Conservation (phyloP, 2,113 vertebrate genomes). For the Mungos mungo region DNA sequence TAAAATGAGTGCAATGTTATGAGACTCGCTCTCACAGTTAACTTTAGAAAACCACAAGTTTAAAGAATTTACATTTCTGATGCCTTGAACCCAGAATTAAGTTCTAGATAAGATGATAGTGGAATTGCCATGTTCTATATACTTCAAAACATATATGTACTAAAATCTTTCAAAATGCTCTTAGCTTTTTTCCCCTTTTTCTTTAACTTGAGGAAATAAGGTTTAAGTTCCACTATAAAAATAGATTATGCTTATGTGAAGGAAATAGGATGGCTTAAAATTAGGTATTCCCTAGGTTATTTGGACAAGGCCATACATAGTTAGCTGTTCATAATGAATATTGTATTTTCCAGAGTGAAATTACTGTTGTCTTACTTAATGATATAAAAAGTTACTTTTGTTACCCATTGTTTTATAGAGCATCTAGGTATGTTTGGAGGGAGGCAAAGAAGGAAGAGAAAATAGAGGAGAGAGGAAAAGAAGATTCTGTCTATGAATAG, state of each 20-base stretch:
- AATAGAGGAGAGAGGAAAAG: not conserved
- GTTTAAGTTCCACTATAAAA: not conserved
- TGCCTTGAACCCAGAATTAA: conserved; percentile 53
- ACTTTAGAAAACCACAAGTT: conserved; percentile 61
- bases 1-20: not conserved
- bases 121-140: not conserved
- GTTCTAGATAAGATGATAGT: conserved; percentile 43
- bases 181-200: not conserved
- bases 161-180: not conserved
- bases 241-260: not conserved
- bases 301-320: not conserved
- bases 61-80: conserved; percentile 61
- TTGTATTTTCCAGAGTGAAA: conserved; percentile 34
- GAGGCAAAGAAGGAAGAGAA: not conserved
- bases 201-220: not conserved
- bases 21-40: not conserved
- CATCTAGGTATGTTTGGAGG: not conserved
- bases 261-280: not conserved
- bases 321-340: not conserved
- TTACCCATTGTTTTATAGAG: not conserved
- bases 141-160: not conserved
- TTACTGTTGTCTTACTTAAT: not conserved
- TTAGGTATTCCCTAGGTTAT: not conserved
- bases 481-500: not conserved
- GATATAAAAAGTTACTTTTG: not conserved